A percentile compares a stretch with the other conserved stretches of the same genome.
Conservation (phyloP, 2,888 invertebrate genomes). For the Cerceris rybyensis region DNA sequence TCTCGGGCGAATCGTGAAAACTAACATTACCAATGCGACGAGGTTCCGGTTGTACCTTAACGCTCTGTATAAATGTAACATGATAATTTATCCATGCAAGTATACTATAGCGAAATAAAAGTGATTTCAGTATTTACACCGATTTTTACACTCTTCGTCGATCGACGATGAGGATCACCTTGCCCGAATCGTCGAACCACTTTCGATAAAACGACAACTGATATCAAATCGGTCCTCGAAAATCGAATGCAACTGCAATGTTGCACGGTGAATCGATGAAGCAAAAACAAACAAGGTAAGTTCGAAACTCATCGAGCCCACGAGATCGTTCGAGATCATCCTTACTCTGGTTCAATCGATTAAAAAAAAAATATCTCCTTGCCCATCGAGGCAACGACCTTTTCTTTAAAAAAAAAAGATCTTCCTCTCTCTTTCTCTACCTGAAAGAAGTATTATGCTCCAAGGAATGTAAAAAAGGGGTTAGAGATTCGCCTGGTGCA, state of each 20-base stretch:
- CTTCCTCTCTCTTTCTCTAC: not conserved
- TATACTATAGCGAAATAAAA: constrained; percentile 80
- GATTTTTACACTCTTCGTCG: not conserved
- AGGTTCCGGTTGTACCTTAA: constrained; percentile 67
- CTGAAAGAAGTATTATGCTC: not conserved
- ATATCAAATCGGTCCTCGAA: too few relatives aligned
- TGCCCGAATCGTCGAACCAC: not conserved
- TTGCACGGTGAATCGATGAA: too few relatives aligned
- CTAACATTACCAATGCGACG: constrained; percentile 30
- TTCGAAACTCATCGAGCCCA: too few relatives aligned
- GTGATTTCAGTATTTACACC: constrained; percentile 78
- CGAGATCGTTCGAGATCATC: too few relatives aligned
- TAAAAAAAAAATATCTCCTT: not conserved
- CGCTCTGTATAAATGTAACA: constrained; percentile 81
- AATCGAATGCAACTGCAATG: too few relatives aligned
- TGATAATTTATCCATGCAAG: constrained; percentile 80
- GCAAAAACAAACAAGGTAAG: too few relatives aligned
- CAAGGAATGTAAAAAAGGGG: not conserved
- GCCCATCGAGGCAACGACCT: not conserved
- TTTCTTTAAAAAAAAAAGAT: not conserved
- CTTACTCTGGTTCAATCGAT: too few relatives aligned
- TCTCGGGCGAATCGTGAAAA: constrained; percentile 8
- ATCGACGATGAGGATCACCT: not conserved
- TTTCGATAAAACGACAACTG: not conserved
- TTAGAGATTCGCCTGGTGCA: not conserved